Evolutionary conservation across 2,797 vertebrate species (phyloP).

Genomic region (Silurus lanzhouensis): DNA sequence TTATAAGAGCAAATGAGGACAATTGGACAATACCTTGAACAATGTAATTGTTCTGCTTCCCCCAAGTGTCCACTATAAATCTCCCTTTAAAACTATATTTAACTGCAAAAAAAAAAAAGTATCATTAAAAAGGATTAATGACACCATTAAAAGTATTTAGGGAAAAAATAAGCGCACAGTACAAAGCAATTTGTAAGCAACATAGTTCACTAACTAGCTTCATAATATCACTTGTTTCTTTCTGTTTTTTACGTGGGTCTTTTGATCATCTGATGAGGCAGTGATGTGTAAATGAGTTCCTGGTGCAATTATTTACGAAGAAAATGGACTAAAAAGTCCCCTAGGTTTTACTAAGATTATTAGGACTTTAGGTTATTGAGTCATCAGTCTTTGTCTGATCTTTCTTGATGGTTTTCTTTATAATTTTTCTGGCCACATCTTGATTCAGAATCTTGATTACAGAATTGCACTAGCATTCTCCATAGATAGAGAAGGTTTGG

Average conservation of each 20-base stretch:
- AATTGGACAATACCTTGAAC: no score
- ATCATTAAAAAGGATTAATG: neutral
- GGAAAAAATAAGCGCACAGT: neutral
- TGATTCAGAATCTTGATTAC: neutral
- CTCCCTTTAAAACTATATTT: neutral
- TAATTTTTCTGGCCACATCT: neutral
- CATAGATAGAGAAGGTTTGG: neutral
- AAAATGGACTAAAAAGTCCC: neutral
- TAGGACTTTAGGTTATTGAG: no score
- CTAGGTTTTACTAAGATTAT: neutral
- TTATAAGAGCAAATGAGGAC: no score
- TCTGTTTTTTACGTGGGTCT: neutral
- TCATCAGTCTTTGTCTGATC: neutral
- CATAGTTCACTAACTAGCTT: neutral
- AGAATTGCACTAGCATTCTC: neutral
- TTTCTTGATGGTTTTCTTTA: neutral
- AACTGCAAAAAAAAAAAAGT: neutral
- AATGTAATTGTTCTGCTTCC: no score
- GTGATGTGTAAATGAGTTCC: neutral
- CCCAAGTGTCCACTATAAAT: neutral
- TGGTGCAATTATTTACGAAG: neutral
- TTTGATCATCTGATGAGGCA: neutral
- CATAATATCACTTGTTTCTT: neutral
- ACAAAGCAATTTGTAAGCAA: neutral
- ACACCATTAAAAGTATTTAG: neutral